Evolutionary conservation across 2,888 invertebrate genomes (phyloP).

Genomic region (Napeogenes inachia): DNA sequence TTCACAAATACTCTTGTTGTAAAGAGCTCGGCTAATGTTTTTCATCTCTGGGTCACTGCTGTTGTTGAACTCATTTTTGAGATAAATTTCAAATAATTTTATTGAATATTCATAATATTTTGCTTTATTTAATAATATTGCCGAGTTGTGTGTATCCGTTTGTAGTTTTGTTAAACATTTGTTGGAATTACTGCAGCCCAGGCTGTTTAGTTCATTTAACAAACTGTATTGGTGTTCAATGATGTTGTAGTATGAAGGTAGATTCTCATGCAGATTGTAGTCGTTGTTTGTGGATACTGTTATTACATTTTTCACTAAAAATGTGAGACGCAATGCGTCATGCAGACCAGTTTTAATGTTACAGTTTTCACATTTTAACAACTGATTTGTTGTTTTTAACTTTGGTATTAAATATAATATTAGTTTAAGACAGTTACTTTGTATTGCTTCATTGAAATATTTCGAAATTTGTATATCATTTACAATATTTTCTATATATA

Average conservation of each 20-base stretch:
- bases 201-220: slow-evolving; percentile 40
- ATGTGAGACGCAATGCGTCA: slow-evolving; percentile 54
- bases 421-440: slow-evolving; percentile 45
- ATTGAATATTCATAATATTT: slow-evolving; percentile 51
- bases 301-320: slow-evolving; percentile 50
- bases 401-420: slow-evolving; percentile 46
- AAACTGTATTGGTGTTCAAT: slow-evolving; percentile 48
- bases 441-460: slow-evolving; percentile 36
- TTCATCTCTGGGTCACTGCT: slow-evolving; percentile 40
- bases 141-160: slow-evolving; percentile 60
- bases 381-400: slow-evolving; percentile 42
- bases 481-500: slow-evolving; percentile 49
- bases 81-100: slow-evolving; percentile 54
- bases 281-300: slow-evolving; percentile 37
- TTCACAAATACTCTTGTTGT: slow-evolving; percentile 66
- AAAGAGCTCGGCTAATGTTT: slow-evolving; percentile 57
- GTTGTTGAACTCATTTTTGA: slow-evolving; percentile 47
- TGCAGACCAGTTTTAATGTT: slow-evolving; percentile 50
- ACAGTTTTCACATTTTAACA: slow-evolving; percentile 62
- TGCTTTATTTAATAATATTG: slow-evolving; percentile 53
- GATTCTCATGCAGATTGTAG: slow-evolving; percentile 35
- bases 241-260: slow-evolving; percentile 37
- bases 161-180: slow-evolving; percentile 57
- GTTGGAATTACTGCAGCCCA: slow-evolving; percentile 48
- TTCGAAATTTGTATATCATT: slow-evolving; percentile 29